Base-by-base conservation (phyloP, 2,797 vertebrate genomes). In the Masticophis lateralis region DNA sequence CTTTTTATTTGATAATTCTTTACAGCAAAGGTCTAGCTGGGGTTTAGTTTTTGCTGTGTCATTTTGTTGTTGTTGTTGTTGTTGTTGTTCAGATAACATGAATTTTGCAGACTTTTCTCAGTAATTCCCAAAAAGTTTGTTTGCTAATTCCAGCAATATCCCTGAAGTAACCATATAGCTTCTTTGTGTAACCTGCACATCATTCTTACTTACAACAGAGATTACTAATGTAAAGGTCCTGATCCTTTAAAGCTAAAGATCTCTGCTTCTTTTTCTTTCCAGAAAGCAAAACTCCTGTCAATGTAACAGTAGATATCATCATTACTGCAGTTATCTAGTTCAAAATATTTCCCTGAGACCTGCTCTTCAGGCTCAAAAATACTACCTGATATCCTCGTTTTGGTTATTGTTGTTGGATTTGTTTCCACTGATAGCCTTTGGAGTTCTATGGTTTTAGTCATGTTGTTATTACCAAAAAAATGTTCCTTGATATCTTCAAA, bases 221-320 rank as follows among this genome's bases (percentile, higher is more conserved):
- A 27, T 12, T 47, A 14, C 79, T 87, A 66, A 86, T 89, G 87
- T 51, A 89, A 89, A n/a, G 3, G 5, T 20, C 66, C 90, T 97
- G 96, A 98, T 93, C 98, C 98, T 91, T 99, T 98, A 94, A 98
- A 98, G 96, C 98, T 97, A 98, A 99, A 99, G 96, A 99, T 98
- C 97, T 99, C 99, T 0, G 99, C 99, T 94, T 99, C 99, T 57
- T 99, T 99, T 95, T 99, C 99, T 97, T 99, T 99, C 99, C 99
- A 99, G 97, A 99, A 99, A 92, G 99, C 98, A 86, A 99, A 99
- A 96, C 99, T 99, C 4, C 99, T 98, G 94, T 99, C 98, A 12
- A 99, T 99, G 97, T 99, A 99, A 95, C 98, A 98, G 92, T 99
- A 99, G 61, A 99, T 98, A 92, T 99, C 99, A 5, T 98, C 98